A percentile compares a stretch with the other conserved stretches of the same genome.
These are phyloP conservation scores for Zosterops japonicus DNA, from an alignment of 2,113 vertebrate genomes.

Conservation along the genomic window DNA sequence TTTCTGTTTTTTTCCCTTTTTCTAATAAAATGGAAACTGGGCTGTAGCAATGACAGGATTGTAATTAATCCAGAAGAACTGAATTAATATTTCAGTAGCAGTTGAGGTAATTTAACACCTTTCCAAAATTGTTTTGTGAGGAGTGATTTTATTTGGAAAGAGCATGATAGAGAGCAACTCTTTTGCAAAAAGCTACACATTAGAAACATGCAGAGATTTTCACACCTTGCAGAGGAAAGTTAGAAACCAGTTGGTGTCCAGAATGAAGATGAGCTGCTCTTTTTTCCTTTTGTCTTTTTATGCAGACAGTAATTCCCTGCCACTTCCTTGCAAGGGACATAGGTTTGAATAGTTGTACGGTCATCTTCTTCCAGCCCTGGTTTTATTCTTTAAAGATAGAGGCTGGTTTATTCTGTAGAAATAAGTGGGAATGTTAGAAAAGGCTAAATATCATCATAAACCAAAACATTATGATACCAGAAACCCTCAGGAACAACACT, in stretches of 20 bases:
- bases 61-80: background rate
- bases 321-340: background rate
- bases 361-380: constrained; percentile 6
- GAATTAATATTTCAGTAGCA: background rate
- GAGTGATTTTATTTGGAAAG: background rate
- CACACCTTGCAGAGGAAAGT: background rate
- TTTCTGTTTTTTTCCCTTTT: background rate
- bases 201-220: background rate
- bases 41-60: background rate
- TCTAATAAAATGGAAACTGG: background rate
- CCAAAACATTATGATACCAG: constrained; percentile 78
- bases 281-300: background rate
- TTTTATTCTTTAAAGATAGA: constrained; percentile 59
- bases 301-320: background rate
- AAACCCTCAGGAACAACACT: constrained; percentile 77
- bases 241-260: background rate
- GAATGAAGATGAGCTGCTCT: background rate
- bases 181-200: background rate
- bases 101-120: background rate
- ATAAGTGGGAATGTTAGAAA: constrained; percentile 70
- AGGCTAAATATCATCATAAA: constrained; percentile 77
- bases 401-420: constrained; percentile 70
- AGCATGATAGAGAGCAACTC: background rate
- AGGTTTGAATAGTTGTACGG: background rate
- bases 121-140: background rate